A percentile compares a stretch with the other conserved stretches of the same genome.
These are phyloP conservation scores for Shargacucullia verbasci DNA, from an alignment of 2,888 invertebrate species.

Conservation along the genomic window DNA sequence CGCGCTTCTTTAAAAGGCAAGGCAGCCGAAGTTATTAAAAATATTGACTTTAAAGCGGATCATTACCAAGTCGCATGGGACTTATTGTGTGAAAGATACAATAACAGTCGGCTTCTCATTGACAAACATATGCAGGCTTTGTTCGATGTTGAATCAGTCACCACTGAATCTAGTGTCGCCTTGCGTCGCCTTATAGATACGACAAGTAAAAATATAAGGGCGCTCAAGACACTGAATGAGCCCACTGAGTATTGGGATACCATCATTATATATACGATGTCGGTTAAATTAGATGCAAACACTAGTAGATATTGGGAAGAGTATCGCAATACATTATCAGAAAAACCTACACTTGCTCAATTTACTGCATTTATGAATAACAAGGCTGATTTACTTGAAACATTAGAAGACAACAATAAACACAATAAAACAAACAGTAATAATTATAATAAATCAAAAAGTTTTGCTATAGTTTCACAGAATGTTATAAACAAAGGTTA, in stretches of 20 bases:
- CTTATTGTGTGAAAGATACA: constrained; percentile 17
- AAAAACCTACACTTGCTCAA: background rate
- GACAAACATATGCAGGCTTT: background rate
- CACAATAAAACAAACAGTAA: too few relatives aligned
- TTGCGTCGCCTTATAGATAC: background rate
- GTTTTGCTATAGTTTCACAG: background rate
- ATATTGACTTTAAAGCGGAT: background rate
- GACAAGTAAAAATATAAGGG: background rate
- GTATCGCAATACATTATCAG: background rate
- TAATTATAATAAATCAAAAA: background rate
- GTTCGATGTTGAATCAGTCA: background rate
- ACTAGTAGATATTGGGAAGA: background rate
- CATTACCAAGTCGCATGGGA: constrained; percentile 12
- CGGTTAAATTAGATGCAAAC: too few relatives aligned
- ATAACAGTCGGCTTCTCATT: constrained; percentile 4
- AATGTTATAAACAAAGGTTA: too few relatives aligned
- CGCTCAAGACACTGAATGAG: background rate
- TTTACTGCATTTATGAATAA: background rate
- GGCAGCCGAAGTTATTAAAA: constrained; percentile 9
- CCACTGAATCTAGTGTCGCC: background rate
- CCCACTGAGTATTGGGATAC: background rate
- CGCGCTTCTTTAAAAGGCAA: background rate
- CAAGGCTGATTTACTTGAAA: background rate
- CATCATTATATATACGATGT: background rate
- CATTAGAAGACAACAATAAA: too few relatives aligned